These are phyloP conservation scores for Littorina saxatilis DNA, from an alignment of 1,140 invertebrate genomes.

Conservation along the genomic window DNA sequence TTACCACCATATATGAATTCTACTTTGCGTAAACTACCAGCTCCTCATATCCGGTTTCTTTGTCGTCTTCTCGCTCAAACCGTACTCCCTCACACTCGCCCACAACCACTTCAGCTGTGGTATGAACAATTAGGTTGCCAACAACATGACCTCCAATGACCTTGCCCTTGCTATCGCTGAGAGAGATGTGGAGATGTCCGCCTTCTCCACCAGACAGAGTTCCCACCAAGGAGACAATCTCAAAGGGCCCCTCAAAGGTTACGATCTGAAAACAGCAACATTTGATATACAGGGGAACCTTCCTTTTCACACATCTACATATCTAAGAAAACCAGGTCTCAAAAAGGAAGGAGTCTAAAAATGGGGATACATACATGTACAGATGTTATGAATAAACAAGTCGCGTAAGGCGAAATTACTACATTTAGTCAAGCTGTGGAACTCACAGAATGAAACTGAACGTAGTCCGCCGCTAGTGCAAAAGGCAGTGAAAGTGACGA, in stretches of 20 bases:
- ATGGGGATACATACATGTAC: too few relatives aligned
- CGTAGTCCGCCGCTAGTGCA: too few relatives aligned
- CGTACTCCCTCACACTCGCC: slow-evolving; percentile 65
- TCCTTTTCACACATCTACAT: too few relatives aligned
- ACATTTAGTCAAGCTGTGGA: too few relatives aligned
- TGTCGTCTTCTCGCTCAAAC: slow-evolving; percentile 70
- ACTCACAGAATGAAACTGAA: too few relatives aligned
- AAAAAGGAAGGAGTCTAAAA: too few relatives aligned
- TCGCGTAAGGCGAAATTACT: too few relatives aligned
- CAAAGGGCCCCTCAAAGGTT: slow-evolving; percentile 70
- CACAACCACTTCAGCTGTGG: slow-evolving; percentile 76
- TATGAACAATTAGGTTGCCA: slow-evolving; percentile 75
- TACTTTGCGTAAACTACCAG: slow-evolving; percentile 58
- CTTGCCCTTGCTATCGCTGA: slow-evolving; percentile 71
- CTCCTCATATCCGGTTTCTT: slow-evolving; percentile 72
- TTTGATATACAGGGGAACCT: too few relatives aligned
- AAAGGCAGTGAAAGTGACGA: too few relatives aligned
- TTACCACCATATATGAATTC: too few relatives aligned
- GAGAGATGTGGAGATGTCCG: slow-evolving; percentile 75
- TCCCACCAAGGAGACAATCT: slow-evolving; percentile 76
- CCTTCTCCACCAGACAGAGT: slow-evolving; percentile 72
- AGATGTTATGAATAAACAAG: too few relatives aligned
- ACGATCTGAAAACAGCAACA: slow-evolving; percentile 7
- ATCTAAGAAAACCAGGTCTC: too few relatives aligned
- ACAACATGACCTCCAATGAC: slow-evolving; percentile 77